Evolutionary conservation across 2,888 invertebrate species (phyloP), one percentile per base, ranked within the genome.

Genomic region (Drosophila paramelanica): DNA sequence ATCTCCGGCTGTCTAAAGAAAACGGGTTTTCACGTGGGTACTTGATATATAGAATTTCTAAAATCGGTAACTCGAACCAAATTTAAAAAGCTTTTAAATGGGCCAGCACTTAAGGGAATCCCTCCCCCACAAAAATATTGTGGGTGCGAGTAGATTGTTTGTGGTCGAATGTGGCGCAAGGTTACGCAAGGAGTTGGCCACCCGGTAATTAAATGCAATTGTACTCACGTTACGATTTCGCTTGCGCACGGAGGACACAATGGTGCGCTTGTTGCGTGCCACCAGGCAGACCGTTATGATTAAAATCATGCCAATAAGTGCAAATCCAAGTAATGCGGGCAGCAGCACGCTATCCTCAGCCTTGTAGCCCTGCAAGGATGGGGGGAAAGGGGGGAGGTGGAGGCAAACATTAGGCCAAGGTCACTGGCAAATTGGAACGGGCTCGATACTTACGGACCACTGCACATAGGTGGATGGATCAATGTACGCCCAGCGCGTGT

Each of bases 381-480:
- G 7, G 13, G 13, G 5, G 14, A 14, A 5, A 27, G 13, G 39
- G 10, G 20, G 31, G 5, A 31, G 27, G 27, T 5, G 17, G 17
- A 1, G 17, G 25, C 3, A 36, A 11, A 41, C 7, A n/a, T 11
- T 25, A 14, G 27, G 13, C 1, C 57, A 59, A 31, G 62, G 62
- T 27, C 43, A 14, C 0, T 14, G 20, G n/a, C 10, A 10, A 41
- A 17, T 10, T 3, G 6, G 8, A 31, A 20, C 10, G 10, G 20
- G 4, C 11, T 42, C 10, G n/a, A 46, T 72, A 93, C 94, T 93
- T 90, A 95, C 95, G 92, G 94, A 94, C 95, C 95, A 95, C 91
- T 94, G 94, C 89, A 95, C 94, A 90, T 94, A 94, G 17, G 95
- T 94, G 31, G 95, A 94, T 38, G 95, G 93, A 90, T 95, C 94